Evolutionary conservation across 2,888 invertebrate species (phyloP).

Genomic region (Antitype chi): DNA sequence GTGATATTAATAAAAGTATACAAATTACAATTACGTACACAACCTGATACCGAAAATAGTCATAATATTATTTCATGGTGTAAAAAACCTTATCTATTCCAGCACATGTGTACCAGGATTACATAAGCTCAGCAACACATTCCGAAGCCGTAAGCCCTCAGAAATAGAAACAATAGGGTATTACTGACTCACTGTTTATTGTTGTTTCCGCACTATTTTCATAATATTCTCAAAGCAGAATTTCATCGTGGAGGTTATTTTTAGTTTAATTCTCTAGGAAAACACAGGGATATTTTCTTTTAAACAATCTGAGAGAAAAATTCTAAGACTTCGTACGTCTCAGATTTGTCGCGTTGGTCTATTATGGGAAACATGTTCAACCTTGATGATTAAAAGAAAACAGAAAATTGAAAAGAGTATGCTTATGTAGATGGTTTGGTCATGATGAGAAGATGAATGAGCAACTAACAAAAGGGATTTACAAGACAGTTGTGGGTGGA

Average conservation of each 20-base stretch:
- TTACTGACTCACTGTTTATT: conserved; percentile 42
- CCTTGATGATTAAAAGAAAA: not conserved
- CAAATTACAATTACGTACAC: not conserved
- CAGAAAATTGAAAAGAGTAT: not conserved
- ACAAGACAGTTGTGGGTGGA: too few species aligned
- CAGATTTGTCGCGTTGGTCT: not conserved
- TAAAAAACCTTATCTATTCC: conserved; percentile 23
- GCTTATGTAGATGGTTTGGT: not conserved
- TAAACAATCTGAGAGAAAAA: not conserved
- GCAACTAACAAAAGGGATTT: not conserved
- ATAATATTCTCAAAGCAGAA: conserved; percentile 27
- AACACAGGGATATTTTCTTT: not conserved
- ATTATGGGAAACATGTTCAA: not conserved
- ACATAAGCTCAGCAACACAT: conserved; percentile 39
- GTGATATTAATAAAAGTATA: not conserved
- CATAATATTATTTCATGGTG: not conserved
- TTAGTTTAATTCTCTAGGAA: conserved; percentile 13
- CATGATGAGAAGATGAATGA: not conserved
- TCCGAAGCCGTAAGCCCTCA: conserved; percentile 34
- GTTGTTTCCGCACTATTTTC: conserved; percentile 27
- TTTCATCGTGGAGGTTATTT: conserved; percentile 14
- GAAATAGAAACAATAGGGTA: conserved; percentile 49
- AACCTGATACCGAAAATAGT: not conserved
- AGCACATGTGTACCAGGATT: conserved; percentile 46
- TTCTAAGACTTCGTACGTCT: not conserved